A percentile compares a stretch with the other conserved stretches of the same genome.
phyloP scores from a whole-genome alignment of 1,140 invertebrate species.

The Drosophila subpulchrella region DNA sequence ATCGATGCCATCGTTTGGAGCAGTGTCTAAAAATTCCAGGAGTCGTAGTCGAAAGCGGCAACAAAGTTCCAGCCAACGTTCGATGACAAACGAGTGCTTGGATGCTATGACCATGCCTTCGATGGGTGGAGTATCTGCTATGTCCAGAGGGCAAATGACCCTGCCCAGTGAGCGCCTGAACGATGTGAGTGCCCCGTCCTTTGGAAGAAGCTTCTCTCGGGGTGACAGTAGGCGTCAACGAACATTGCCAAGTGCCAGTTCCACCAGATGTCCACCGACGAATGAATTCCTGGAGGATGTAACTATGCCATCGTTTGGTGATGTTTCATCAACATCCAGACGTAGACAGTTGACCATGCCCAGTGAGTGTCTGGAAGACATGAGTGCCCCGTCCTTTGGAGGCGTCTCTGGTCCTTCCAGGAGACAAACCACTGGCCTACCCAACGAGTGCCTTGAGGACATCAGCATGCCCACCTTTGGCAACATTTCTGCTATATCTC shows the following conservation, averaged over 20 bases:
- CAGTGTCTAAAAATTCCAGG: neutral
- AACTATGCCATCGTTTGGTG: conserved; percentile 27
- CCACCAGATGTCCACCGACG: neutral
- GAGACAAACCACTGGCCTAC: neutral
- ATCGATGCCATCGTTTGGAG: conserved; percentile 27
- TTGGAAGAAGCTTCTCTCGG: neutral
- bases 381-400: neutral
- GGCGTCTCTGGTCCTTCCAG: neutral
- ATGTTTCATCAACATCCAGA: neutral
- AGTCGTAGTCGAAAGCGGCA: no score
- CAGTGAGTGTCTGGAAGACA: conserved; percentile 11
- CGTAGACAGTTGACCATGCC: conserved; percentile 3
- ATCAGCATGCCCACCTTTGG: conserved; percentile 18
- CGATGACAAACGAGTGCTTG: conserved; percentile 17
- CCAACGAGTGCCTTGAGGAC: conserved; percentile 19
- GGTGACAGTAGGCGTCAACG: neutral
- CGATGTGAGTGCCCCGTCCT: conserved; percentile 1
- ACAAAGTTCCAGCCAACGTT: neutral
- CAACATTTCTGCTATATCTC: neutral
- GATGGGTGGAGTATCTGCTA: neutral
- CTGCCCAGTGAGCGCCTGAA: neutral
- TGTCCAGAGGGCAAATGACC: neutral
- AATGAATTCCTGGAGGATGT: conserved; percentile 10
- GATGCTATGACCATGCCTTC: conserved; percentile 33
- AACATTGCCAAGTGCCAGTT: neutral